Conservation (phyloP, 2,888 invertebrate genomes). For the Bembecia ichneumoniformis region DNA sequence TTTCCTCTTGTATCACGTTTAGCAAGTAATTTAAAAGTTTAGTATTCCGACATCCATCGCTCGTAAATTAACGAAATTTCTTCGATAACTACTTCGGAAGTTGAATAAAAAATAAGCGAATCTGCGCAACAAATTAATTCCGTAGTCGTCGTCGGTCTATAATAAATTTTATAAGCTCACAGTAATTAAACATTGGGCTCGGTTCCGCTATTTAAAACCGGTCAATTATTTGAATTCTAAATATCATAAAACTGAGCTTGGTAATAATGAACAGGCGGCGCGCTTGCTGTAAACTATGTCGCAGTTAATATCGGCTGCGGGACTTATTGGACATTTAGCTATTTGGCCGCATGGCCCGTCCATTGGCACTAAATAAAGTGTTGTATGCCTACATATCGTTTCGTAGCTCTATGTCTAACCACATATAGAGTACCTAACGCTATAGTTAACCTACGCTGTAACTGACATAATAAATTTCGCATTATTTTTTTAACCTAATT, state of each 20-base stretch:
- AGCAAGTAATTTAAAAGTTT: background rate
- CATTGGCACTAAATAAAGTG: constrained; percentile 26
- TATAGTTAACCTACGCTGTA: constrained; percentile 1
- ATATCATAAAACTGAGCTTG: constrained; percentile 57
- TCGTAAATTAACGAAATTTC: constrained; percentile 11
- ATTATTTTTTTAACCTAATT: no score
- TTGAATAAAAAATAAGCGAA: constrained; percentile 4
- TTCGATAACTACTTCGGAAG: constrained; percentile 13
- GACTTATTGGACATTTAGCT: constrained; percentile 59
- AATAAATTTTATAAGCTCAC: constrained; percentile 25
- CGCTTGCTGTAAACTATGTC: constrained; percentile 55
- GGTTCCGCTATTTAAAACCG: constrained; percentile 44
- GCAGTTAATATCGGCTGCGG: constrained; percentile 54
- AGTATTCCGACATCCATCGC: constrained; percentile 8
- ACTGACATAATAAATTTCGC: constrained; percentile 2
- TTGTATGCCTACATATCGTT: constrained; percentile 11
- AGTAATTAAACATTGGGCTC: constrained; percentile 34
- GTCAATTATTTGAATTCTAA: constrained; percentile 56
- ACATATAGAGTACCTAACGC: constrained; percentile 10
- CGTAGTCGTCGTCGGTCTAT: constrained; percentile 6
- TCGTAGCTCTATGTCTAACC: constrained; percentile 12
- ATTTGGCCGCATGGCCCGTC: constrained; percentile 28
- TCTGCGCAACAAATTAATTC: constrained; percentile 5
- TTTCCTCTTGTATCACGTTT: background rate
- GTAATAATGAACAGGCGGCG: constrained; percentile 64